These are phyloP conservation scores for Saccostrea cuccullata DNA, from an alignment of 1,140 invertebrate species.

Conservation along the genomic window DNA sequence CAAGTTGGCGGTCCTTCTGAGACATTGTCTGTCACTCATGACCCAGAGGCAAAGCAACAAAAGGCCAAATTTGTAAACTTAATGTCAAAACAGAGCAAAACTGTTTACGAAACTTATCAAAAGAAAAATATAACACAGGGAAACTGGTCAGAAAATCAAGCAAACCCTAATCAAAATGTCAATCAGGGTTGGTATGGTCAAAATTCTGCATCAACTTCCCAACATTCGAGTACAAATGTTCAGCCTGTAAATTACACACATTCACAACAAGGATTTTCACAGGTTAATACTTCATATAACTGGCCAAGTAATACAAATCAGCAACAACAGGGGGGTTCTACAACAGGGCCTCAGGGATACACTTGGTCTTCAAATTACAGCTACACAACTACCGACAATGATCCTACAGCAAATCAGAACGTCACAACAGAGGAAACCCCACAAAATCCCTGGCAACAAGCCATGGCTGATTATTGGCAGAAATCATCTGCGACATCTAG, in stretches of 20 bases:
- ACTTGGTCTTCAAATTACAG: neutral
- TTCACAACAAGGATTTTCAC: neutral
- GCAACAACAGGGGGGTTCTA: neutral
- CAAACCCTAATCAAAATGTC: neutral
- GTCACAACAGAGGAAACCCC: neutral
- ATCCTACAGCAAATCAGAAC: neutral
- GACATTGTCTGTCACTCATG: neutral
- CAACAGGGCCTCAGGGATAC: neutral
- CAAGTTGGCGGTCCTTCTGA: neutral
- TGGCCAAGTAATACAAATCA: neutral
- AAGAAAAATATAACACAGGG: neutral
- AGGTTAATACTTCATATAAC: neutral
- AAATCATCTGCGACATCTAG: neutral
- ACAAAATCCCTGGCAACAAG: neutral
- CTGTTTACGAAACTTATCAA: neutral
- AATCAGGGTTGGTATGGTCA: neutral
- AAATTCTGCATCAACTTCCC: neutral
- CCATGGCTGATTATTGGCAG: slow-evolving; percentile 9
- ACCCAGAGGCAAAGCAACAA: neutral
- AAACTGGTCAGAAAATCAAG: slow-evolving; percentile 15
- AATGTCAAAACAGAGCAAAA: slow-evolving; percentile 19
- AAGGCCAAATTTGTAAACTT: slow-evolving; percentile 9
- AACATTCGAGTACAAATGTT: neutral
- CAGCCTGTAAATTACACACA: neutral
- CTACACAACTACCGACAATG: neutral